Evolutionary conservation across 2,113 vertebrate genomes (phyloP).

Genomic region (Muntiacus muntjak): DNA sequence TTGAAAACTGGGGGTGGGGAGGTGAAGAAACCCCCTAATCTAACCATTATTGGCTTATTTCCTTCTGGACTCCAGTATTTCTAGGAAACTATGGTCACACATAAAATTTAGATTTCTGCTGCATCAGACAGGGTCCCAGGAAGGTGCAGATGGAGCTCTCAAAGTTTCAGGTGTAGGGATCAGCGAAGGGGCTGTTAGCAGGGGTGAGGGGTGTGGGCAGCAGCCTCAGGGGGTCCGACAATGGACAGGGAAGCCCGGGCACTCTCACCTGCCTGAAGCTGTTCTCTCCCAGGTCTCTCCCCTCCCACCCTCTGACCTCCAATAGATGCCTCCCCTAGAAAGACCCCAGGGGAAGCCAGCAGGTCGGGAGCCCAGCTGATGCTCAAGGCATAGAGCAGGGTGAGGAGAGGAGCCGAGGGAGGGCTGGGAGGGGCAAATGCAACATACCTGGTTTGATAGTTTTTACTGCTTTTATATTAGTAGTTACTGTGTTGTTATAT

Average conservation of each 20-base stretch:
- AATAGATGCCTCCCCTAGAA: neutral
- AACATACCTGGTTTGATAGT: neutral
- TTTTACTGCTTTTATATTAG: neutral
- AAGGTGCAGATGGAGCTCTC: neutral
- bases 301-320: neutral
- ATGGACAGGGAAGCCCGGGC: neutral
- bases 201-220: neutral
- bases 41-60: neutral
- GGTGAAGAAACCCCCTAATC: neutral
- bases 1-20: neutral
- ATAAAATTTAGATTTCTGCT: neutral
- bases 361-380: neutral
- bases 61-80: neutral
- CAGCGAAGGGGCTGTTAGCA: neutral
- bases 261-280: accelerated
- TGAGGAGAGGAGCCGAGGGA: neutral
- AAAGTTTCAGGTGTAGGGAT: neutral
- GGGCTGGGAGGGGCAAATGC: no score
- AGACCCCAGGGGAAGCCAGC: neutral
- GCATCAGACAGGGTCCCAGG: no score
- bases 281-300: neutral
- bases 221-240: neutral
- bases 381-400: neutral
- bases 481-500: neutral
- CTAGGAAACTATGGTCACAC: neutral